Conservation (phyloP, 2,113 vertebrate species). For the Lipophrys pholis region DNA sequence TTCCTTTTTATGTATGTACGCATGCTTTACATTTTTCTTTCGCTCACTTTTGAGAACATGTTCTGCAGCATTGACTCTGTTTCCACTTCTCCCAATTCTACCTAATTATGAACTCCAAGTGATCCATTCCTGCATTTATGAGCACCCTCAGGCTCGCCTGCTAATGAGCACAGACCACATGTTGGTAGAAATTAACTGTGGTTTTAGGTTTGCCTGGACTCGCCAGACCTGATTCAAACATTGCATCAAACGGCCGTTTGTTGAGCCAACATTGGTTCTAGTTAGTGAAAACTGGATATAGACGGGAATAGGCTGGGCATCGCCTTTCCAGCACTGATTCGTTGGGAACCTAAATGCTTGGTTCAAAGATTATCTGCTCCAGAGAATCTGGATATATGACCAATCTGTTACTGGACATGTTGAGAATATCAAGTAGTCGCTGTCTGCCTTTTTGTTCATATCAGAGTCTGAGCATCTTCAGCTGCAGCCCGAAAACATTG, state of each 20-base stretch:
- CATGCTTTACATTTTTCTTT: background rate
- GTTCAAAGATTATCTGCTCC: too few species aligned
- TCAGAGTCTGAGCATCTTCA: too few species aligned
- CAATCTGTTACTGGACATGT: too few species aligned
- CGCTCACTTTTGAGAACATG: background rate
- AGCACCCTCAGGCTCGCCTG: background rate
- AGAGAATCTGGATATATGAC: too few species aligned
- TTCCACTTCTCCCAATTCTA: background rate
- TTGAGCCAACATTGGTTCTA: constrained; percentile 5
- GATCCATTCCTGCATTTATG: background rate
- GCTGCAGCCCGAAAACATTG: too few species aligned
- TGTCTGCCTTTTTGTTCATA: too few species aligned
- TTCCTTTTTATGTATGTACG: too few species aligned
- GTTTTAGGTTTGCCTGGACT: background rate
- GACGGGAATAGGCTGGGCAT: too few species aligned
- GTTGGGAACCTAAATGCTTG: too few species aligned
- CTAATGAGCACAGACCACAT: background rate
- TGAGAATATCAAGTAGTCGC: too few species aligned
- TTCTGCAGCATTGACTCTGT: background rate
- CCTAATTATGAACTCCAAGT: background rate
- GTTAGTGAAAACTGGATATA: too few species aligned
- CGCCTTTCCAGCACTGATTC: too few species aligned
- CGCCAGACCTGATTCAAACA: background rate
- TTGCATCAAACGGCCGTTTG: background rate
- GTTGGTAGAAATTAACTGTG: background rate